Evolutionary conservation across 2,797 vertebrate species (phyloP), one percentile per base, ranked within the genome.

Genomic region (Helostoma temminkii): DNA sequence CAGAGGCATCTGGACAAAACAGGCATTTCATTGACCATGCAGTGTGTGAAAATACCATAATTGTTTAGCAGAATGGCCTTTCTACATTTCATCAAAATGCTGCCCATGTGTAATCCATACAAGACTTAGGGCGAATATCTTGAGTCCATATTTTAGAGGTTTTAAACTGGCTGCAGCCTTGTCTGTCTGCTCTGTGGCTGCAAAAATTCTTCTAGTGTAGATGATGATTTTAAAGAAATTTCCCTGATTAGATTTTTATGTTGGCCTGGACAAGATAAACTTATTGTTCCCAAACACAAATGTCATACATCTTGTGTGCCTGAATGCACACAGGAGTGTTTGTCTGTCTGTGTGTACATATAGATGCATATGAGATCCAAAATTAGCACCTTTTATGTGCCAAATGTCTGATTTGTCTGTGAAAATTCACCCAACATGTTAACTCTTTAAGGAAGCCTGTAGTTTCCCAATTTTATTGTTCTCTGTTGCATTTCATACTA

Each of bases 131-230:
- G 49, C 45, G 30, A 21, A 15, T 32, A 24, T n/a, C 45, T 79
- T 0, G 32, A 48, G 36, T 69, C 21, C n/a, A 69, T 66, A 41
- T 67, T 73, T 83, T 39, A 62, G 41, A 78, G 18, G 0, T 66
- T 76, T 85, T 74, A 42, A 61, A 48, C 15, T 58, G 46, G 36
- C 43, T 54, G 25, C 59, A 57, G 52, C 37, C 28, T 39, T 36
- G 57, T 66, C 48, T 42, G 60, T 72, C 54, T 66, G 45, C 64
- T 74, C 68, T 48, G 59, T 74, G 82, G 78, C 82, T 91, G 82
- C 75, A 78, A 75, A 53, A 47, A 55, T 72, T 87, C 88, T 93
- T 89, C 91, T 91, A 55, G 67, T 64, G 41, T 82, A 67, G 76
- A 87, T 68, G 80, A 49, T 21, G 59, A 71, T 87, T 85, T 88